phyloP scores from a whole-genome alignment of 2,797 vertebrate species.

The Sebastes itinus region DNA sequence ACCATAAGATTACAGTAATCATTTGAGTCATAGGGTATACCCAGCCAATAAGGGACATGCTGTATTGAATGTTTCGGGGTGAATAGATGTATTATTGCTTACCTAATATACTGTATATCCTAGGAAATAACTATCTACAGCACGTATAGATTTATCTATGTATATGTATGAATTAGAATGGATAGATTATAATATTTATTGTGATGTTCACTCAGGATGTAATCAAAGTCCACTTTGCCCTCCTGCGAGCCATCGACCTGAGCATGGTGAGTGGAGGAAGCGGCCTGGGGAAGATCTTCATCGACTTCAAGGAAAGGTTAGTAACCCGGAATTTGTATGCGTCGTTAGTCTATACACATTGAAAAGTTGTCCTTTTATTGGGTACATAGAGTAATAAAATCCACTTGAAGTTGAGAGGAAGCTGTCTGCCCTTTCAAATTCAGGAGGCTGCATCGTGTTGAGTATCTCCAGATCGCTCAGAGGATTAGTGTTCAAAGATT shows the following conservation, averaged over 20 bases:
- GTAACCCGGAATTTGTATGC: constrained; percentile 14
- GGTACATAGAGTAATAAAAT: background rate
- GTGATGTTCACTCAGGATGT: constrained; percentile 85
- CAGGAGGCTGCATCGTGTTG: background rate
- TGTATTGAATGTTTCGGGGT: background rate
- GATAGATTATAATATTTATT: background rate
- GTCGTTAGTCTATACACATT: background rate
- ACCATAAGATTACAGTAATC: background rate
- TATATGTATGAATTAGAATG: background rate
- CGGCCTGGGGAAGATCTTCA: constrained; percentile 92
- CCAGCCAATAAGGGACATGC: background rate
- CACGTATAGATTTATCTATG: background rate
- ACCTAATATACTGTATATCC: background rate
- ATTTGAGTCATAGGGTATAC: background rate
- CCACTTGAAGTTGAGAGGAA: background rate
- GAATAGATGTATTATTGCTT: background rate
- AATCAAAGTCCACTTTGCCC: constrained; percentile 92
- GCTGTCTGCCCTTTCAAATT: background rate
- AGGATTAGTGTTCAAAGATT: constrained; percentile 53
- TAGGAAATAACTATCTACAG: background rate
- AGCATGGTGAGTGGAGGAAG: constrained; percentile 91
- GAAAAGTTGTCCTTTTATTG: background rate
- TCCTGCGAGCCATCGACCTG: constrained; percentile 92
- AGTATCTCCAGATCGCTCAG: constrained; percentile 26
- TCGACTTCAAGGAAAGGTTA: constrained; percentile 98